Conservation (phyloP, 2,888 invertebrate species). For the Capitulum mitella region DNA sequence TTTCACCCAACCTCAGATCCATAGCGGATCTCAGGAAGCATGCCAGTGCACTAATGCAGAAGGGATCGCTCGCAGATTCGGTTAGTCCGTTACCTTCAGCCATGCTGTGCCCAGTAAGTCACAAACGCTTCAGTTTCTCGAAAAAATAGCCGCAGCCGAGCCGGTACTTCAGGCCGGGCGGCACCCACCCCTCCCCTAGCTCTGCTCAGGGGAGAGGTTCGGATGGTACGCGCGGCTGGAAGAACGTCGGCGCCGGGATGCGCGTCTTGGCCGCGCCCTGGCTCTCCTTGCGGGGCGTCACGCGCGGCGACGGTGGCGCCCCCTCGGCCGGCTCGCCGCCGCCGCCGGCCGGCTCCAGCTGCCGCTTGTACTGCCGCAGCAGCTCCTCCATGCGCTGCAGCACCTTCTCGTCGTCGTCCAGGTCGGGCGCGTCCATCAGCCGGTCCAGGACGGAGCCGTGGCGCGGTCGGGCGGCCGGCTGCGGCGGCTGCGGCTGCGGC, state of each 20-base stretch:
- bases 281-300: slow-evolving; percentile 11
- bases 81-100: too few relatives aligned
- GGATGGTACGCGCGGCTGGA: background rate
- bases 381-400: slow-evolving; percentile 66
- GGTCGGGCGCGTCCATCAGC: slow-evolving; percentile 51
- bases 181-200: too few relatives aligned
- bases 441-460: background rate
- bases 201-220: background rate
- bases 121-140: too few relatives aligned
- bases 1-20: too few relatives aligned
- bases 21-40: too few relatives aligned
- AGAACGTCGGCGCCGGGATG: background rate
- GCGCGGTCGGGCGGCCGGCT: slow-evolving; percentile 25
- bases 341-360: slow-evolving; percentile 36
- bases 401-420: slow-evolving; percentile 65
- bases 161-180: too few relatives aligned
- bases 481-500: slow-evolving; percentile 35
- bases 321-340: background rate
- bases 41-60: too few relatives aligned
- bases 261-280: background rate
- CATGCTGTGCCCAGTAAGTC: too few relatives aligned
- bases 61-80: too few relatives aligned
- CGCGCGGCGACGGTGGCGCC: slow-evolving; percentile 1
- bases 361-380: slow-evolving; percentile 52
- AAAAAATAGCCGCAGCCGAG: too few relatives aligned